Conservation (phyloP, 2,888 invertebrate species). For the Caenorhabditis sp. region DNA sequence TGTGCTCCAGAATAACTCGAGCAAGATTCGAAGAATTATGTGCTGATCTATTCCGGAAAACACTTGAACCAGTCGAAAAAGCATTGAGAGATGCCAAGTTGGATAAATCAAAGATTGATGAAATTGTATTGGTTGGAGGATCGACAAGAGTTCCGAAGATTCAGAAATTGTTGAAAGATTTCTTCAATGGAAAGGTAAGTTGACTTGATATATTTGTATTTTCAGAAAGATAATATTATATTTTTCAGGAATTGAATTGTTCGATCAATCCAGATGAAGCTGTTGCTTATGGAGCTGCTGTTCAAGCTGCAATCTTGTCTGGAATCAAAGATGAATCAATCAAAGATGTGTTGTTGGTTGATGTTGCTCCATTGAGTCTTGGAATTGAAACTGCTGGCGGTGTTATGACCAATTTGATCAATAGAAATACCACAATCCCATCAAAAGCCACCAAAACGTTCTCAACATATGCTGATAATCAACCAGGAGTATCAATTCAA, state of each 20-base stretch:
- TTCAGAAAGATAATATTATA: not conserved
- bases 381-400: conserved; percentile 92
- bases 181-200: conserved; percentile 82
- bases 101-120: conserved; percentile 79
- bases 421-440: conserved; percentile 75
- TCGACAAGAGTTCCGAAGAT: conserved; percentile 97
- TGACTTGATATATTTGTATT: not conserved
- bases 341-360: conserved; percentile 78
- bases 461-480: conserved; percentile 90
- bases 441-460: conserved; percentile 75
- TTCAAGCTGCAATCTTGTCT: conserved; percentile 47
- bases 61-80: conserved; percentile 96
- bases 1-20: conserved; percentile 93
- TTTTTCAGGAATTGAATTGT: conserved; percentile 82
- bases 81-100: conserved; percentile 92
- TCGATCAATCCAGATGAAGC: conserved; percentile 94
- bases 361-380: conserved; percentile 88
- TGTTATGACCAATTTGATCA: conserved; percentile 89
- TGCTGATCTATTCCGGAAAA: conserved; percentile 92
- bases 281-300: conserved; percentile 86
- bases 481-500: conserved; percentile 87
- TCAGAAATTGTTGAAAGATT: conserved; percentile 86
- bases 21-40: conserved; percentile 96
- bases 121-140: conserved; percentile 81
- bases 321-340: conserved; percentile 43